Evolutionary conservation across 2,888 invertebrate species (phyloP), one percentile per base, ranked within the genome.

Genomic region (Aporophyla lueneburgensis): DNA sequence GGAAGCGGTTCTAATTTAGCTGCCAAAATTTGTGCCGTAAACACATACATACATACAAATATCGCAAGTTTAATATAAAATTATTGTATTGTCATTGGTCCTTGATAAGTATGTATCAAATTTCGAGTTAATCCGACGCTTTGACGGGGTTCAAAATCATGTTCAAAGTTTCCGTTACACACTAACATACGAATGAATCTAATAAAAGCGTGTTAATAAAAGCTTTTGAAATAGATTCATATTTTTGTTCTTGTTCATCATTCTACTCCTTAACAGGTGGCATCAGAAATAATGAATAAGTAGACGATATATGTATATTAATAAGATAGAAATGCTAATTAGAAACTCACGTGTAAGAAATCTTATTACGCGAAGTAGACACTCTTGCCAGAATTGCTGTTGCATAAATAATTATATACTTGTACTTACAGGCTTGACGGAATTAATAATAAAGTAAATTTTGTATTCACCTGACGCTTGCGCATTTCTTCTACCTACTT

Each of bases 281-380:
- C 58, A 10, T 24, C 68, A 24, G 43, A 6, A 5, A 49, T 49
- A 63, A 73, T 43, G n/a, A 73, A 58, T 40, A 53, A 59, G 65
- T 33, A 33, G 53, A 59, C 46, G 19, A 59, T 7, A n/a, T 10
- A 76, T 74, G 53, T 19, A 76, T 43, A 74, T 76, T 59, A 33
- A 76, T 59, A 33, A 59, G 43, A 43, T n/a, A 27, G 53, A 66
- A 66, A 74, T 76, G 53, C 59, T 74, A 76, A 76, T 76, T 74
- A 74, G 43, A 53, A 7, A 1, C 21, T 53, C 46, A 53, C 33
- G 27, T 33, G 74, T 53, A 74, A 54, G 53, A 76, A 66, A 59
- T 59, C 74, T 74, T 76, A 43, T 76, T 74, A 74, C 12, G 56
- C 9, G 12, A 46, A 66, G 65, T 33, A 66, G 65, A 53, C 33